Evolutionary conservation across 2,888 invertebrate genomes (phyloP), one percentile per base, ranked within the genome.

Genomic region (Brachyptera risi): DNA sequence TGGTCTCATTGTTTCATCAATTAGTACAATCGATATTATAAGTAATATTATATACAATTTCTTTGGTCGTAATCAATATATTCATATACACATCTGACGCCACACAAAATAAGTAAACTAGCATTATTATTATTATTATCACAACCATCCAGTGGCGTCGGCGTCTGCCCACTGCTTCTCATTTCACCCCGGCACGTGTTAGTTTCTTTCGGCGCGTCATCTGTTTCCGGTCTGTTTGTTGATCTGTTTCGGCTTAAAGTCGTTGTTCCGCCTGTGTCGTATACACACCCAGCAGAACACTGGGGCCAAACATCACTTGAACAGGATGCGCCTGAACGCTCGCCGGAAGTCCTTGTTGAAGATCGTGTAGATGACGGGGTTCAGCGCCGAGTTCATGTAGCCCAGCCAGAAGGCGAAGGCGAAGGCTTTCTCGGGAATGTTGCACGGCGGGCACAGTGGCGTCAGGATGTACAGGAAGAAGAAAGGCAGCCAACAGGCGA

Each of bases 401-500:
- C 96, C 96, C 67, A 96, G 79, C 96, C 96, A 96, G 78, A 96
- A 96, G 37, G 94, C 96, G 67, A 94, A 87, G 61, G 92, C 90
- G 73, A 96, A 96, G 47, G 91, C 92, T 70, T 88, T 86, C 13
- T 83, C 83, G 0, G 93, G 92, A 71, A 94, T 90, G 51, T 84
- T 79, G 74, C 90, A 88, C 56, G 75, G 74, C 59, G 84, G 81
- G 71, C 91, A 91, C 61, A 91, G 83, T 7, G 94, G 90, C 72
- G 89, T 87, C 59, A 94, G 76, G 70, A 95, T 92, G 74, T 95
- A 95, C 66, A 95, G 82, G 74, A 92, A 88, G 83, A 98, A 99
- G 78, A 99, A 99, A 0, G 98, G 98, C 72, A 98, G 80, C 98
- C 98, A 97, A 73, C 96, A 96, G 62, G 96, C 89, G 69, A 98